A percentile compares a stretch with the other conserved stretches of the same genome.
Evolutionary conservation across 2,113 vertebrate species (phyloP).

Genomic region (Cacatua alba): DNA sequence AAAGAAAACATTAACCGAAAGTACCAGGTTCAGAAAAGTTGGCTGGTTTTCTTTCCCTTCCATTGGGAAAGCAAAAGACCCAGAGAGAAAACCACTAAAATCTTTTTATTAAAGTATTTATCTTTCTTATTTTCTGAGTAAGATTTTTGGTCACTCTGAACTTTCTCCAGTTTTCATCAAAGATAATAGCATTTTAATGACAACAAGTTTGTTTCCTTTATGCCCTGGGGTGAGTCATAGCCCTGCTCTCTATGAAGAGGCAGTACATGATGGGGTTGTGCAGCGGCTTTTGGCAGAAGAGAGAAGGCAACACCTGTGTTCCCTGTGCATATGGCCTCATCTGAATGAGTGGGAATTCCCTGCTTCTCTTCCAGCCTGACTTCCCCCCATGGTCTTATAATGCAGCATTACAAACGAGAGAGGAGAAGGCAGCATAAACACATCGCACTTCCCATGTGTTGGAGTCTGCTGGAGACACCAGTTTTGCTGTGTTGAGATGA

Average conservation of each 20-base stretch:
- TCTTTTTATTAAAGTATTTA: constrained; percentile 14
- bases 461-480: background rate
- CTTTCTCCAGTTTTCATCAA: background rate
- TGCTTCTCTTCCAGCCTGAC: background rate
- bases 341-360: background rate
- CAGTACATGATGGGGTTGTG: background rate
- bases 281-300: background rate
- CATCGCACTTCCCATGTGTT: background rate
- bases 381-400: background rate
- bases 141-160: background rate
- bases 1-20: background rate
- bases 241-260: background rate
- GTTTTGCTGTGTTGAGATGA: background rate
- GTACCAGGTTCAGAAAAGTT: background rate
- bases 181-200: constrained; percentile 9
- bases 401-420: background rate
- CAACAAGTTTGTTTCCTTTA: background rate
- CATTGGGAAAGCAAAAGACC: background rate
- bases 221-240: background rate
- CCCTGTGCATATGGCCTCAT: background rate
- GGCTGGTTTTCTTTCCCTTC: background rate
- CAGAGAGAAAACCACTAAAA: background rate
- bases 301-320: background rate
- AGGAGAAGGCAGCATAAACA: background rate
- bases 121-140: constrained; percentile 10